Evolutionary conservation across 2,797 vertebrate species (phyloP).

Genomic region (Tapirus indicus): DNA sequence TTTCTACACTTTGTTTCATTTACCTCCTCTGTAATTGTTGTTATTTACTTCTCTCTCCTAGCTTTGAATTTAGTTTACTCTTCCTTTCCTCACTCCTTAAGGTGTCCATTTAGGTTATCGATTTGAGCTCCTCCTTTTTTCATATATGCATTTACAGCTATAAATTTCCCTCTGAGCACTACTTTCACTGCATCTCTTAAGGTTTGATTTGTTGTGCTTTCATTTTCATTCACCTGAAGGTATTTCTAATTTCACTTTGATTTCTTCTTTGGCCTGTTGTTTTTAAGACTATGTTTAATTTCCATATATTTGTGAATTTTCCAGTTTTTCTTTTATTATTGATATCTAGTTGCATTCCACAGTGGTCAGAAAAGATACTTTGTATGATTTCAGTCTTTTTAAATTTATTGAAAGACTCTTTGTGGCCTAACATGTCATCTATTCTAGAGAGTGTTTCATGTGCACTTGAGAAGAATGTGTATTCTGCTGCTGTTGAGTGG

Average conservation of each 20-base stretch:
- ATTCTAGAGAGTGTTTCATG: background rate
- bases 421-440: background rate
- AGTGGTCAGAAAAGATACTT: background rate
- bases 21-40: background rate
- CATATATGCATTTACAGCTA: background rate
- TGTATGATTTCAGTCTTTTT: too few relatives aligned
- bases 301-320: background rate
- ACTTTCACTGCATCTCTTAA: background rate
- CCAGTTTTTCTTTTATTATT: background rate
- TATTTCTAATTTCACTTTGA: background rate
- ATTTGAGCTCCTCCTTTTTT: background rate
- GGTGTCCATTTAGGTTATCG: background rate
- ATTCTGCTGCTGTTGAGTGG: background rate
- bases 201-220: background rate
- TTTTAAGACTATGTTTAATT: slow-evolving; percentile 2
- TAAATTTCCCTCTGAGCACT: background rate
- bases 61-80: background rate
- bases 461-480: background rate
- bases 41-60: background rate
- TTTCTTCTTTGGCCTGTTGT: background rate
- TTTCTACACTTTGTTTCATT: background rate
- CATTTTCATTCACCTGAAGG: background rate
- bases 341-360: background rate
- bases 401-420: background rate
- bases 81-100: background rate